phyloP scores from a whole-genome alignment of 2,888 invertebrate genomes.

The Trypoxylon attenuatum region DNA sequence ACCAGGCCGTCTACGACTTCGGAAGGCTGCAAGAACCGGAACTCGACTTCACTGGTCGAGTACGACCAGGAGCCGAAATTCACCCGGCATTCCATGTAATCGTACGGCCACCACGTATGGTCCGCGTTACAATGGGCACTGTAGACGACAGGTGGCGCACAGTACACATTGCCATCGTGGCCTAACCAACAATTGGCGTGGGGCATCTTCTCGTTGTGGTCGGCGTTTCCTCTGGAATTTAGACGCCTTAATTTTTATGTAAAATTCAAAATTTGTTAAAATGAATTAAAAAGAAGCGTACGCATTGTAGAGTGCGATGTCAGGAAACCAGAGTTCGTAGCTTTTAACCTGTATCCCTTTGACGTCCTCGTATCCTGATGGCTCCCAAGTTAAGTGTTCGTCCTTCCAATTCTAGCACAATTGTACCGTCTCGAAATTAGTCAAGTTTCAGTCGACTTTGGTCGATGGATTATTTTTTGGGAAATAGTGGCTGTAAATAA shows the following conservation, averaged over 20 bases:
- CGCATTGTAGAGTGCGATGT: slow-evolving; percentile 83
- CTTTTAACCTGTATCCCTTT: slow-evolving; percentile 78
- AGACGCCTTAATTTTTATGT: too few relatives aligned
- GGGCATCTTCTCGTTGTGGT: slow-evolving; percentile 22
- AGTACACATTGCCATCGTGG: slow-evolving; percentile 78
- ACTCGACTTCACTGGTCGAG: slow-evolving; percentile 78
- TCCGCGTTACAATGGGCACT: slow-evolving; percentile 78
- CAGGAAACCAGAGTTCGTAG: slow-evolving; percentile 84
- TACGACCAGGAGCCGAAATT: slow-evolving; percentile 81
- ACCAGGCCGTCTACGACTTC: neutral
- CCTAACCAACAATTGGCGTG: slow-evolving; percentile 75
- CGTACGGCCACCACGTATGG: slow-evolving; percentile 80
- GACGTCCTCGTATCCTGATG: slow-evolving; percentile 80
- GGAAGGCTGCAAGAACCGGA: slow-evolving; percentile 34
- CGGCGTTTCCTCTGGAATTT: slow-evolving; percentile 8
- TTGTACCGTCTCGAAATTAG: too few relatives aligned
- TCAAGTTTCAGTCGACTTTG: too few relatives aligned
- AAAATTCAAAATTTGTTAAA: too few relatives aligned
- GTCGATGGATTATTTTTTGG: too few relatives aligned
- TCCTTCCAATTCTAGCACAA: slow-evolving; percentile 82
- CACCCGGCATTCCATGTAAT: slow-evolving; percentile 79
- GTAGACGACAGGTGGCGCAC: slow-evolving; percentile 77
- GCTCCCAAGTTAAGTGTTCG: slow-evolving; percentile 84
- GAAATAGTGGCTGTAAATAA: too few relatives aligned
- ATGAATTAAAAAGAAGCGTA: slow-evolving; percentile 59